phyloP scores from a whole-genome alignment of 2,888 invertebrate species.

The Callyntrura sp. region DNA sequence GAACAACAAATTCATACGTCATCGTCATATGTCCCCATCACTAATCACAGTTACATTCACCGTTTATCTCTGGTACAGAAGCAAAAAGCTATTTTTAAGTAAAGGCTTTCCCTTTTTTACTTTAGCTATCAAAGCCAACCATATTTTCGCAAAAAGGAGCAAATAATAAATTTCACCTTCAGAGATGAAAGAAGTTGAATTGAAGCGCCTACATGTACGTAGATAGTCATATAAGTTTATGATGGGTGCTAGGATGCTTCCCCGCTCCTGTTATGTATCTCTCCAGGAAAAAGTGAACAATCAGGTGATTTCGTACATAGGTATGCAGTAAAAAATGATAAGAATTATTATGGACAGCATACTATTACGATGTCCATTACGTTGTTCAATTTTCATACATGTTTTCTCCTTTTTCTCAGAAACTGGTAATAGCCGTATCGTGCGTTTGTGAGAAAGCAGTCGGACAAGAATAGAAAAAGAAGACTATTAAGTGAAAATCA shows the following conservation, averaged over 20 bases:
- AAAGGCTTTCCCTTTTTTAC: background rate
- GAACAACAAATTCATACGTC: no score
- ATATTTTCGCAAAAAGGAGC: background rate
- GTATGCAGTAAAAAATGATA: conserved; percentile 20
- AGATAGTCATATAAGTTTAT: conserved; percentile 1
- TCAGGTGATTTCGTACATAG: conserved; percentile 34
- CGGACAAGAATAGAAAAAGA: background rate
- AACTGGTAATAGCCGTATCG: conserved; percentile 46
- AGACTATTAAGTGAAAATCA: background rate
- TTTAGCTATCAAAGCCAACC: background rate
- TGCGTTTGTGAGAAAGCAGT: background rate
- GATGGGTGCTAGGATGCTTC: background rate
- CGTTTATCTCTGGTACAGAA: conserved; percentile 7
- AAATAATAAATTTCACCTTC: no score
- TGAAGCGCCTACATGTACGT: no score
- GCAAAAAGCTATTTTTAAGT: background rate
- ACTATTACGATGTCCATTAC: conserved; percentile 65
- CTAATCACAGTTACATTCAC: background rate
- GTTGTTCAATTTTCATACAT: conserved; percentile 68
- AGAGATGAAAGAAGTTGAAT: no score
- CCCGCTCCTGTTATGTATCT: background rate
- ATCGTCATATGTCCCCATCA: no score
- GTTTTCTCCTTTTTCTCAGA: conserved; percentile 11
- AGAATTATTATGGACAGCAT: conserved; percentile 61
- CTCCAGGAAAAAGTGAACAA: conserved; percentile 33